Conservation (phyloP, 2,888 invertebrate species). For the Cabera pusaria region DNA sequence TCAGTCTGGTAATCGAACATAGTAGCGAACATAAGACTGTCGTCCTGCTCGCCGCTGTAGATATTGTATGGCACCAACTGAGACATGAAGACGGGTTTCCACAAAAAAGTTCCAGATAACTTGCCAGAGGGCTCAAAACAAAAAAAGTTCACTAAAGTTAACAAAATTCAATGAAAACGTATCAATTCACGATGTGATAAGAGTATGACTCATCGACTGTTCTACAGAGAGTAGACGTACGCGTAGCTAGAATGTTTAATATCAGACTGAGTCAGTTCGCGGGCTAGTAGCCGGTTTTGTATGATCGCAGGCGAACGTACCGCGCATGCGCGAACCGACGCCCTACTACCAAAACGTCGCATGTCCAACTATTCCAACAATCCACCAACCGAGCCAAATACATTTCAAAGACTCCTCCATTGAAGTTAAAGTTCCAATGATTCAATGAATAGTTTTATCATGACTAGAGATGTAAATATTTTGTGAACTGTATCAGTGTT, state of each 20-base stretch:
- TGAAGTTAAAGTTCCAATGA: slow-evolving; percentile 53
- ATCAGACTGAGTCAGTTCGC: slow-evolving; percentile 79
- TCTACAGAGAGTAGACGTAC: slow-evolving; percentile 62
- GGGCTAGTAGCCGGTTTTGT: slow-evolving; percentile 75
- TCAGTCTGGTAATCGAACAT: slow-evolving; percentile 81
- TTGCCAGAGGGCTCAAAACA: slow-evolving; percentile 48
- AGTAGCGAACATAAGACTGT: slow-evolving; percentile 81
- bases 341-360: slow-evolving; percentile 49
- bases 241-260: slow-evolving; percentile 75
- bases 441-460: slow-evolving; percentile 66
- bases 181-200: slow-evolving; percentile 70
- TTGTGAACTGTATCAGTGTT: slow-evolving; percentile 35
- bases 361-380: slow-evolving; percentile 65
- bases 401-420: slow-evolving; percentile 51
- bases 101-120: slow-evolving; percentile 61
- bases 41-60: slow-evolving; percentile 76
- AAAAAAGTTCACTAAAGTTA: slow-evolving; percentile 53
- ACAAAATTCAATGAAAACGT: slow-evolving; percentile 51
- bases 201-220: slow-evolving; percentile 70
- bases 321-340: slow-evolving; percentile 69
- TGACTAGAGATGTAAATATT: slow-evolving; percentile 51
- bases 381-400: slow-evolving; percentile 67
- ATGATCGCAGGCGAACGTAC: slow-evolving; percentile 54
- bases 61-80: slow-evolving; percentile 84
- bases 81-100: slow-evolving; percentile 82